Percentiles rank a stretch among this genome's conserved stretches.
Evolutionary conservation across 2,888 invertebrate genomes (phyloP).

Genomic region (Sarcophaga subvicina): DNA sequence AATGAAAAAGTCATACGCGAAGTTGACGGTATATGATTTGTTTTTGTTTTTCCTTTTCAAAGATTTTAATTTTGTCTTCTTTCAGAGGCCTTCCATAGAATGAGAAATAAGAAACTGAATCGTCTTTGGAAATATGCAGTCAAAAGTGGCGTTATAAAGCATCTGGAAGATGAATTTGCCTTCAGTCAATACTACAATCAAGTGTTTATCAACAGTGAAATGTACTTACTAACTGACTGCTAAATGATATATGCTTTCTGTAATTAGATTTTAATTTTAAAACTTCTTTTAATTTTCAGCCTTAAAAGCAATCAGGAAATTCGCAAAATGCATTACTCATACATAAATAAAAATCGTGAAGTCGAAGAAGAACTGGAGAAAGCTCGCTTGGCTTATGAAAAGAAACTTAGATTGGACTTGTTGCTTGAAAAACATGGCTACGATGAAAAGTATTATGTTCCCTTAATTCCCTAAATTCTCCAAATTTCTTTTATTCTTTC

Average conservation of each 20-base stretch:
- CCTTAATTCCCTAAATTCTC: no score
- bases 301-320: constrained; percentile 71
- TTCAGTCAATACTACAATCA: constrained; percentile 73
- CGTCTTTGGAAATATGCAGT: constrained; percentile 72
- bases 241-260: not conserved
- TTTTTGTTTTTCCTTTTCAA: not conserved
- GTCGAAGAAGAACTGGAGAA: constrained; percentile 72
- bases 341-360: constrained; percentile 72
- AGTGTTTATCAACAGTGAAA: constrained; percentile 72
- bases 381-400: constrained; percentile 68
- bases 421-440: constrained; percentile 73
- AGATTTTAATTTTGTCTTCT: not conserved
- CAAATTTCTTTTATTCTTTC: not conserved
- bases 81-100: constrained; percentile 70
- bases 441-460: constrained; percentile 75
- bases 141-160: constrained; percentile 72
- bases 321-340: constrained; percentile 68
- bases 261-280: not conserved
- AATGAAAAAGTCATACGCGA: constrained; percentile 69
- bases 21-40: constrained; percentile 61
- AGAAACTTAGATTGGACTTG: constrained; percentile 69
- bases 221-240: constrained; percentile 62
- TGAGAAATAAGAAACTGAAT: constrained; percentile 71
- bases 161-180: constrained; percentile 73
- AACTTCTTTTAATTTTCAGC: constrained; percentile 66